Evolutionary conservation across 2,113 vertebrate genomes (phyloP), one percentile per base, ranked within the genome.

Genomic region (Osmerus mordax): DNA sequence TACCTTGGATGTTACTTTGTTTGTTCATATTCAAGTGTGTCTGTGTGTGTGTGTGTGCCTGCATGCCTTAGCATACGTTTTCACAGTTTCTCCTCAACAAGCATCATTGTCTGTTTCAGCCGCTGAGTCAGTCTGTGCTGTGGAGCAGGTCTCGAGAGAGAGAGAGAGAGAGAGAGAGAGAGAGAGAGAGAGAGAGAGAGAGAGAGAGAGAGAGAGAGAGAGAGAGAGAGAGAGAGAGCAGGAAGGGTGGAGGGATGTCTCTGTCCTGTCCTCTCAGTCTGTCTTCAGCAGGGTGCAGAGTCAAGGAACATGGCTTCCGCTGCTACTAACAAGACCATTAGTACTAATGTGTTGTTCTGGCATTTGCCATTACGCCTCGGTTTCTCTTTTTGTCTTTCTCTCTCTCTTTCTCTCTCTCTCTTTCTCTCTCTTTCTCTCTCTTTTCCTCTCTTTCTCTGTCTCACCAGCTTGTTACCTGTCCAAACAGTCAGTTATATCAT

Each of bases 1-100:
- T 88, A 86, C 86, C 84, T 19, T 23, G 64, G 81, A 82, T 18
- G 69, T 79, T 79, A 77, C 64, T 70, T 28, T 0, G 19, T 28
- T 6, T 29, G 75, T 7, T 36, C 54, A 4, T 36, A 41, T 21
- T 21, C 56, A 13, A 32, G 21, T 60, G 3, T 32, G 41, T 62
- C 5, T 59, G 14, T 58, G 32, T 47, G 29, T 41, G 25, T 56
- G 70, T 65, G 52, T 65, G 70, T 65, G 47, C 63, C 21, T 36
- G 70, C 29, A 18, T 25, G 55, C 19, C 29, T 60, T 28, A 32
- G 56, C 7, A 28, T 36, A 18, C 29, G 54, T 15, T 15, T 18
- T n/a, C 54, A 2, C 23, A 23, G 53, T 55, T 13, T 55, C 4
- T 5, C 36, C 36, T 21, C 36, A 8, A 41, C 36, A 41, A 41